phyloP scores from a whole-genome alignment of 2,113 vertebrate species.

The Tachuris rubrigastra region DNA sequence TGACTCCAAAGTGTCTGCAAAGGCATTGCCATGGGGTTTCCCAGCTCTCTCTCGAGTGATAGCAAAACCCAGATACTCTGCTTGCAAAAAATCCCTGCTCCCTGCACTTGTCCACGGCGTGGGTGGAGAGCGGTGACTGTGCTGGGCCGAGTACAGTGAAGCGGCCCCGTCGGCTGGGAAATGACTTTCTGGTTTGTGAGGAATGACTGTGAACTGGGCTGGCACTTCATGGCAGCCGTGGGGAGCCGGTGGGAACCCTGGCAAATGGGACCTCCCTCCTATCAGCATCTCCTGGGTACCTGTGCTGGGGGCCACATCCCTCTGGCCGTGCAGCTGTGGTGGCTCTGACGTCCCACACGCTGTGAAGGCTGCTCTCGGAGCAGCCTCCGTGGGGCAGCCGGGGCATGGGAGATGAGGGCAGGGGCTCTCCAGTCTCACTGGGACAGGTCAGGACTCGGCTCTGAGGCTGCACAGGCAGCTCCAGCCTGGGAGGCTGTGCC shows the following conservation, averaged over 20 bases:
- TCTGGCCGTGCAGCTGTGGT: fast-evolving
- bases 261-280: neutral
- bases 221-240: neutral
- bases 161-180: neutral
- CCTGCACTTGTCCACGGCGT: neutral
- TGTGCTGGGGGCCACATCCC: fast-evolving
- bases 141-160: neutral
- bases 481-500: neutral
- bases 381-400: neutral
- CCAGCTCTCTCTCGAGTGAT: slow-evolving; percentile 43
- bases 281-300: fast-evolving
- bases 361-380: neutral
- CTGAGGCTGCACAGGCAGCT: neutral
- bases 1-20: slow-evolving; percentile 16
- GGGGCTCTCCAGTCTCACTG: fast-evolving
- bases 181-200: slow-evolving; percentile 22
- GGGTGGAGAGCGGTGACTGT: neutral
- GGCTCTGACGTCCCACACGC: neutral
- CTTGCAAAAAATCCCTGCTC: slow-evolving; percentile 54
- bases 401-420: neutral
- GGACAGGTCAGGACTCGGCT: fast-evolving
- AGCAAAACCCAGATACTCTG: slow-evolving; percentile 41
- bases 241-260: fast-evolving
- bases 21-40: slow-evolving; percentile 41
- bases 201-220: slow-evolving; percentile 23